Evolutionary conservation across 2,797 vertebrate species (phyloP).

Genomic region (Notoglanidium macrostoma): DNA sequence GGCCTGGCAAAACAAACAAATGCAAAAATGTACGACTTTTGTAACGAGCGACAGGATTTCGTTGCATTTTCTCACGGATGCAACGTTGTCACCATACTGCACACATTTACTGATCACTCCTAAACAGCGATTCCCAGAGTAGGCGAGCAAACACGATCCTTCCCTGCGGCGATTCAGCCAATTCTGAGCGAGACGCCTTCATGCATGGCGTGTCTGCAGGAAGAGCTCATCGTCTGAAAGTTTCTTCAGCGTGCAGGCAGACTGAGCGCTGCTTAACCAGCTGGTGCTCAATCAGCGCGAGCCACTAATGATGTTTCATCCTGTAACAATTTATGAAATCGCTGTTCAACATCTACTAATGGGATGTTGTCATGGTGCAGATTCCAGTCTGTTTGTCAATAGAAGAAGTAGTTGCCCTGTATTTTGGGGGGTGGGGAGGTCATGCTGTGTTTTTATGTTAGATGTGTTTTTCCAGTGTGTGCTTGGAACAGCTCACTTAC

Average conservation of each 20-base stretch:
- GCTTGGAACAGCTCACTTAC: conserved; percentile 7
- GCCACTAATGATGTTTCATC: conserved; percentile 43
- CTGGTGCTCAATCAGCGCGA: conserved; percentile 47
- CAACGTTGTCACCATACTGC: neutral
- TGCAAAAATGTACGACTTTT: conserved; percentile 2
- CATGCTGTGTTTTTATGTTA: conserved; percentile 13
- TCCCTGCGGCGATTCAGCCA: conserved; percentile 4
- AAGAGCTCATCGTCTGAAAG: conserved; percentile 21
- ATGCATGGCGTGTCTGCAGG: conserved; percentile 13
- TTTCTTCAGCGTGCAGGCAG: conserved; percentile 28
- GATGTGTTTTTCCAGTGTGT: neutral
- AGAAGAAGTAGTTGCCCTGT: neutral
- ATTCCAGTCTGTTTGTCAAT: conserved; percentile 46
- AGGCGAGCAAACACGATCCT: conserved; percentile 14
- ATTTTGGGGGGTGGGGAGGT: neutral
- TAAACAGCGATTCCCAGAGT: conserved; percentile 21
- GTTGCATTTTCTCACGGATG: neutral
- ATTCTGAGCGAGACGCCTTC: neutral
- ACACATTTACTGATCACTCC: conserved; percentile 31
- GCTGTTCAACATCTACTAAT: conserved; percentile 45
- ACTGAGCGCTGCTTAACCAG: conserved; percentile 42
- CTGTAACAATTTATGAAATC: conserved; percentile 50
- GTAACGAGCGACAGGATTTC: neutral
- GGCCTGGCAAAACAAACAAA: conserved; percentile 59
- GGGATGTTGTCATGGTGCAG: conserved; percentile 31